These are phyloP conservation scores for Metopolophium dirhodum DNA, from an alignment of 1,140 invertebrate species.

Conservation along the genomic window DNA sequence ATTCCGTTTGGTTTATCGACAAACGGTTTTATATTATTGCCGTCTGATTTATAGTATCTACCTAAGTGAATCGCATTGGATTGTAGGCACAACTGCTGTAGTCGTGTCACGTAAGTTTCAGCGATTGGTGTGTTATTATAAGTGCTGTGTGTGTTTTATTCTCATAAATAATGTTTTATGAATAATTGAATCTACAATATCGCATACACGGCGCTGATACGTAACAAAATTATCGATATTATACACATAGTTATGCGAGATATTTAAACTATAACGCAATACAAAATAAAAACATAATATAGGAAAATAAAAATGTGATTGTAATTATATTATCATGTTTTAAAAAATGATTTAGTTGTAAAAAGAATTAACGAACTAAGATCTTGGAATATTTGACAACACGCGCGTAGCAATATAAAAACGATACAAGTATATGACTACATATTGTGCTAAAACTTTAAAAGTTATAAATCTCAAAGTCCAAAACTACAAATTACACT, in stretches of 20 bases:
- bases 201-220: neutral
- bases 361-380: too few relatives aligned
- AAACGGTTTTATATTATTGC: neutral
- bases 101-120: neutral
- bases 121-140: neutral
- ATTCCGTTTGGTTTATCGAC: neutral
- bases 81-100: neutral
- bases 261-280: neutral
- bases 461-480: neutral
- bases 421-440: too few relatives aligned
- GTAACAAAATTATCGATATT: neutral
- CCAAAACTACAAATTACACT: neutral
- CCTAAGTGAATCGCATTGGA: neutral
- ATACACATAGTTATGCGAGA: neutral
- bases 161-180: constrained; percentile 12
- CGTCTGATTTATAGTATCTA: neutral
- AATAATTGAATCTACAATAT: neutral
- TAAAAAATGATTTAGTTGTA: too few relatives aligned
- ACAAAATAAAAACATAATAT: neutral
- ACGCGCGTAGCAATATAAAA: too few relatives aligned
- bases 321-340: neutral
- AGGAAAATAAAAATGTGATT: neutral
- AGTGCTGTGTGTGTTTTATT: neutral
- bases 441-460: neutral
- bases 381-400: too few relatives aligned